A percentile compares a stretch with the other conserved stretches of the same genome.
These are phyloP conservation scores for Geotrypetes seraphini DNA, from an alignment of 2,797 vertebrate genomes.

Conservation along the genomic window DNA sequence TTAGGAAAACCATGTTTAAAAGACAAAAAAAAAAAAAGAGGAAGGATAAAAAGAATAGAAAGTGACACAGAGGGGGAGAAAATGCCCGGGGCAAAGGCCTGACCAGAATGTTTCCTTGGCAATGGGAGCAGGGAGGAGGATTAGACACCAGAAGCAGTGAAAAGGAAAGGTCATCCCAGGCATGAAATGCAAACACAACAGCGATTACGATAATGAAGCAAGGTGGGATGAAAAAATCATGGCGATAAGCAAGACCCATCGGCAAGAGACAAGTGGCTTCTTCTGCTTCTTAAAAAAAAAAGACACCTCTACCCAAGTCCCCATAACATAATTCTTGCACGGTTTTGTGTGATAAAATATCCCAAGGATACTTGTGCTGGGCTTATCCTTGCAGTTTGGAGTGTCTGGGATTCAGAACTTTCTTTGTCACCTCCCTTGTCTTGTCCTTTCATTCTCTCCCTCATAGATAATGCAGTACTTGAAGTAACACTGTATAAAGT, in stretches of 20 bases:
- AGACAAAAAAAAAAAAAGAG: constrained; percentile 83
- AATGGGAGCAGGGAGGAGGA: constrained; percentile 47
- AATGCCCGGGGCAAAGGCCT: constrained; percentile 48
- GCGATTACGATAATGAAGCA: constrained; percentile 63
- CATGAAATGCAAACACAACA: constrained; percentile 70
- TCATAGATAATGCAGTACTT: too few species aligned
- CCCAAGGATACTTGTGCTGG: too few species aligned
- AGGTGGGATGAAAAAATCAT: constrained; percentile 20
- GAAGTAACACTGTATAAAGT: too few species aligned
- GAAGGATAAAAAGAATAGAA: constrained; percentile 39
- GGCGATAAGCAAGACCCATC: not conserved
- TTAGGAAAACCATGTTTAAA: constrained; percentile 98
- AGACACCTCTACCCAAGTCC: too few species aligned
- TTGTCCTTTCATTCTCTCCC: too few species aligned
- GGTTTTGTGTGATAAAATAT: too few species aligned
- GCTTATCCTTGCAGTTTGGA: too few species aligned
- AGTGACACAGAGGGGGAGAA: constrained; percentile 66
- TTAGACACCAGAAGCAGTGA: constrained; percentile 51
- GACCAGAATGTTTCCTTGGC: constrained; percentile 53
- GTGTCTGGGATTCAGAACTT: too few species aligned
- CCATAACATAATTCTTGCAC: too few species aligned
- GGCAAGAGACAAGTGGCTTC: too few species aligned
- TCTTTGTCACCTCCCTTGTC: too few species aligned
- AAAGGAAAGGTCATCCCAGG: constrained; percentile 68
- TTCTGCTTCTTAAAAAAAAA: too few species aligned